A percentile compares a stretch with the other conserved stretches of the same genome.
phyloP scores from a whole-genome alignment of 1,140 invertebrate genomes.

The Drosophila quadrilineata region DNA sequence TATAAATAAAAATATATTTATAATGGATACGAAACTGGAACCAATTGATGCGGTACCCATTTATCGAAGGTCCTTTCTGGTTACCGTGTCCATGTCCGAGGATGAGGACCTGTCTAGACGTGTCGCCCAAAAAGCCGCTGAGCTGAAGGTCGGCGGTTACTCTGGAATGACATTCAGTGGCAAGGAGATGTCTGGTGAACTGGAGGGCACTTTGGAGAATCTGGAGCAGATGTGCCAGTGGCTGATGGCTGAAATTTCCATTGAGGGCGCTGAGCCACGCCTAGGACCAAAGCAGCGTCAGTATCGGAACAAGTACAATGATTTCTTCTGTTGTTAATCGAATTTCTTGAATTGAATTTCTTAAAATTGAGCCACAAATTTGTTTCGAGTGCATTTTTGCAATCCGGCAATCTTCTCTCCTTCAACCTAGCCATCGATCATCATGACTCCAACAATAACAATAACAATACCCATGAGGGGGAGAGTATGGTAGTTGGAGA shows the following conservation, averaged over 20 bases:
- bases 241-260: slow-evolving; percentile 16
- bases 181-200: slow-evolving; percentile 37
- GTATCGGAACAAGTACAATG: slow-evolving; percentile 36
- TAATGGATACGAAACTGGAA: slow-evolving; percentile 5
- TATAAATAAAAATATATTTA: not conserved
- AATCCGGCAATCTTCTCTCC: no score
- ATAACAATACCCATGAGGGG: no score
- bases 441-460: slow-evolving; percentile 60
- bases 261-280: slow-evolving; percentile 8
- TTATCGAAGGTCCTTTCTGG: slow-evolving; percentile 32
- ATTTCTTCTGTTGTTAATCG: slow-evolving; percentile 53
- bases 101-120: slow-evolving; percentile 6
- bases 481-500: no score
- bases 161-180: slow-evolving; percentile 50
- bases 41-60: not conserved
- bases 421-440: no score
- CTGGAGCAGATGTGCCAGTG: slow-evolving; percentile 42
- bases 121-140: slow-evolving; percentile 22
- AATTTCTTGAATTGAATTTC: slow-evolving; percentile 16
- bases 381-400: slow-evolving; percentile 69
- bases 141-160: slow-evolving; percentile 48
- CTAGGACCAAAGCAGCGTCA: slow-evolving; percentile 28
- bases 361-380: slow-evolving; percentile 54
- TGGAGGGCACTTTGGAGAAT: slow-evolving; percentile 23
- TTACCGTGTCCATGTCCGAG: slow-evolving; percentile 14